These are phyloP conservation scores for Clitarchus hookeri DNA, from an alignment of 2,888 invertebrate species.

Conservation along the genomic window DNA sequence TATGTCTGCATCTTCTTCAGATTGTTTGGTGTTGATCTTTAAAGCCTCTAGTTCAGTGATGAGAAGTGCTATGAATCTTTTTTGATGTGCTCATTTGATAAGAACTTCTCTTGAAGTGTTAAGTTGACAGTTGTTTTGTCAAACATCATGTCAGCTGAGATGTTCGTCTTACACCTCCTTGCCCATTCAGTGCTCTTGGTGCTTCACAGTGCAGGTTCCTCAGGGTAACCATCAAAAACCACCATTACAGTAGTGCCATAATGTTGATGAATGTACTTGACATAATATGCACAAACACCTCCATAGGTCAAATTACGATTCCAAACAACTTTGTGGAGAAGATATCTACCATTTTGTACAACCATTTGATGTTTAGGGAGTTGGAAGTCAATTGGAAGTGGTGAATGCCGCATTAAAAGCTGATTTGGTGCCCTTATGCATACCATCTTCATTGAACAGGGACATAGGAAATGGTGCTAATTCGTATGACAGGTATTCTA, in stretches of 20 bases:
- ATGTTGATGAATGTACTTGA: neutral
- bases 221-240: neutral
- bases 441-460: neutral
- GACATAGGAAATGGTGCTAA: constrained; percentile 28
- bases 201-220: neutral
- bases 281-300: neutral
- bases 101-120: neutral
- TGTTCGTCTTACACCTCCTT: neutral
- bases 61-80: neutral
- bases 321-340: constrained; percentile 7
- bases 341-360: neutral
- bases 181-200: constrained; percentile 1
- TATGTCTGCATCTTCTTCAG: constrained; percentile 2
- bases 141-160: neutral
- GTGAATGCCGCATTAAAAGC: neutral
- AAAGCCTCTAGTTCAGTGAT: neutral
- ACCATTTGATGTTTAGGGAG: too few species aligned
- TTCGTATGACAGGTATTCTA: constrained; percentile 1
- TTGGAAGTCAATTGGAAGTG: too few species aligned
- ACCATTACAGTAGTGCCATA: neutral
- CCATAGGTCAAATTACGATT: neutral
- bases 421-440: constrained; percentile 4
- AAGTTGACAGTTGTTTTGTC: neutral
- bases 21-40: neutral
- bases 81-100: neutral